A percentile compares a stretch with the other conserved stretches of the same genome.
Conservation (phyloP, 2,888 invertebrate genomes). For the Dusona sp. region DNA sequence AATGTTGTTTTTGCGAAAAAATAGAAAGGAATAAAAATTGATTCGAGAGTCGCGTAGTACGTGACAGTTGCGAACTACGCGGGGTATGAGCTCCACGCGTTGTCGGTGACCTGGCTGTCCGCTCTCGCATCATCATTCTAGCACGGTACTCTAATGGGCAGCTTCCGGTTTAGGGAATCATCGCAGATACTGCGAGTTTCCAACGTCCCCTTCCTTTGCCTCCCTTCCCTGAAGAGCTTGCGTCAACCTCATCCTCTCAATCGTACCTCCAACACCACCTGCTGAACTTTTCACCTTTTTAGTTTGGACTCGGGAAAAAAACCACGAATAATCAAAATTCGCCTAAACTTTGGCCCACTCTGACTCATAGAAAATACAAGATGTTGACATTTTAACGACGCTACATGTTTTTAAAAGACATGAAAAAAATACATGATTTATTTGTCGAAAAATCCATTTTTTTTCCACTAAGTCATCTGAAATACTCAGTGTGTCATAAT, state of each 20-base stretch:
- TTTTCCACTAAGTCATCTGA: too few relatives aligned
- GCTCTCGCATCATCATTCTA: slow-evolving; percentile 76
- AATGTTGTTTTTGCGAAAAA: not conserved
- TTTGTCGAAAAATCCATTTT: too few relatives aligned
- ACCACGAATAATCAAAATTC: not conserved
- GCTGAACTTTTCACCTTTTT: slow-evolving; percentile 30
- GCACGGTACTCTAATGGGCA: slow-evolving; percentile 74
- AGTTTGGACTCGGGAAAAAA: not conserved
- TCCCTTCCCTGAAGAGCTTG: slow-evolving; percentile 4
- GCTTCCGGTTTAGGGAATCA: slow-evolving; percentile 79
- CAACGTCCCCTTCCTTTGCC: slow-evolving; percentile 12
- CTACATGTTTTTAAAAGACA: too few relatives aligned
- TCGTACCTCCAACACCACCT: slow-evolving; percentile 5
- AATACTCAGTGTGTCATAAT: too few relatives aligned
- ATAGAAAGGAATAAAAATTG: slow-evolving; percentile 19
- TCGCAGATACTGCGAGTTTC: slow-evolving; percentile 68
- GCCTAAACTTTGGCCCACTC: not conserved
- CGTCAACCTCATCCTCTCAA: slow-evolving; percentile 45
- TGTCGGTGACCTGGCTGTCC: slow-evolving; percentile 75
- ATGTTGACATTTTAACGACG: too few relatives aligned
- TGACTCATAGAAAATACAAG: not conserved
- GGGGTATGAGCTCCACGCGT: slow-evolving; percentile 70
- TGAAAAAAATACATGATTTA: too few relatives aligned
- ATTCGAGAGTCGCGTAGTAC: slow-evolving; percentile 25
- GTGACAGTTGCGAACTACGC: slow-evolving; percentile 69